These are phyloP conservation scores for Mythimna loreyi DNA, from an alignment of 2,888 invertebrate genomes.

Conservation along the genomic window DNA sequence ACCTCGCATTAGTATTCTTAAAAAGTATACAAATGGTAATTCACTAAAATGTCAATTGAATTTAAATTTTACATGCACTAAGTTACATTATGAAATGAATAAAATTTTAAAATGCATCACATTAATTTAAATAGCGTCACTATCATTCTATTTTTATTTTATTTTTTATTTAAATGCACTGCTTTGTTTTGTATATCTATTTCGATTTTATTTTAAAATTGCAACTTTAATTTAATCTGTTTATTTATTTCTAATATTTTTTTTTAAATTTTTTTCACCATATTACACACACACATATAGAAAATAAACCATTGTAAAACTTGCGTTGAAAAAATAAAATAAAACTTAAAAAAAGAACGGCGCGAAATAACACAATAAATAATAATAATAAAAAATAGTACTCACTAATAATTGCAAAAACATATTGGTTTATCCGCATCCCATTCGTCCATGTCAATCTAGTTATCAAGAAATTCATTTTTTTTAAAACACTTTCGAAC, in stretches of 20 bases:
- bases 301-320: neutral
- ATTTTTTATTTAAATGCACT: neutral
- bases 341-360: conserved; percentile 12
- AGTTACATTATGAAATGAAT: neutral
- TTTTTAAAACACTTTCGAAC: conserved; percentile 54
- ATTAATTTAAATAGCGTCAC: too few species aligned
- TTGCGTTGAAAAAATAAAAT: neutral
- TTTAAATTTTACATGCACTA: conserved; percentile 22
- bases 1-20: conserved; percentile 44
- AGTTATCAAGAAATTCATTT: conserved; percentile 84
- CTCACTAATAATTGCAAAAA: conserved; percentile 86
- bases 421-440: conserved; percentile 84
- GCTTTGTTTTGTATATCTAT: neutral
- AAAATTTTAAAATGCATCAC: conserved; percentile 1
- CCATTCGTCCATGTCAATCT: conserved; percentile 85
- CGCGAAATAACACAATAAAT: neutral
- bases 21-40: conserved; percentile 28
- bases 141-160: neutral
- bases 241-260: neutral
- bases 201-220: neutral
- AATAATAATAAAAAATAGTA: conserved; percentile 57
- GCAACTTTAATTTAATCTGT: too few species aligned
- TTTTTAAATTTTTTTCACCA: too few species aligned
- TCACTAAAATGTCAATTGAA: conserved; percentile 44
- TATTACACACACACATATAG: neutral